Evolutionary conservation across 2,888 invertebrate genomes (phyloP).

Genomic region (Eumerus sabulonum): DNA sequence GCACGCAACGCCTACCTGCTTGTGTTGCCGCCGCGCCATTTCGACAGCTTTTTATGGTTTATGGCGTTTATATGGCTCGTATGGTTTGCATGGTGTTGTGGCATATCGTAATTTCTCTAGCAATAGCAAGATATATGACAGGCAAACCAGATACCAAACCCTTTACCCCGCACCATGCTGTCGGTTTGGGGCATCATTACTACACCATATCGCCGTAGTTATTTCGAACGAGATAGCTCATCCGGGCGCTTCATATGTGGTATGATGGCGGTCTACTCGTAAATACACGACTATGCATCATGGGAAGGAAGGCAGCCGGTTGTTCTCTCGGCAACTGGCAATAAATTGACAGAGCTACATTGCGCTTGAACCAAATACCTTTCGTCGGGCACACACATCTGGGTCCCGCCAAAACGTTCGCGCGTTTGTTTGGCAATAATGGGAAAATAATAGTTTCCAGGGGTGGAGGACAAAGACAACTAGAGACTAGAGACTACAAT

Average conservation of each 20-base stretch:
- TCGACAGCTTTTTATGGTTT: slow-evolving; percentile 56
- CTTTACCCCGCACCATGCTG: slow-evolving; percentile 11
- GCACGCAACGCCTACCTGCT: too few species aligned
- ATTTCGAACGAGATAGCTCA: slow-evolving; percentile 32
- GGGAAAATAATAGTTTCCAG: slow-evolving; percentile 57
- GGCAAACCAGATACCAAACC: slow-evolving; percentile 50
- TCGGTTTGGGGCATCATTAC: slow-evolving; percentile 11
- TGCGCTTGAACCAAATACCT: too few species aligned
- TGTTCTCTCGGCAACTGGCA: slow-evolving; percentile 30
- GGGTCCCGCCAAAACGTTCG: slow-evolving; percentile 22
- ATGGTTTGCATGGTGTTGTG: too few species aligned
- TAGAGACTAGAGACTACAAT: slow-evolving; percentile 54
- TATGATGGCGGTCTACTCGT: too few species aligned
- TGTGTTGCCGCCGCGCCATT: slow-evolving; percentile 6
- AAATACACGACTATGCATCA: slow-evolving; percentile 23
- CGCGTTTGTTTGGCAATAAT: slow-evolving; percentile 61
- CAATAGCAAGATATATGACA: slow-evolving; percentile 54
- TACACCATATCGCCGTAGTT: slow-evolving; percentile 15
- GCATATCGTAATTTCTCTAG: slow-evolving; percentile 55
- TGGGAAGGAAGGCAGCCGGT: slow-evolving; percentile 40
- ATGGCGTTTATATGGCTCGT: slow-evolving; percentile 24
- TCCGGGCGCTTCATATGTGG: slow-evolving; percentile 19
- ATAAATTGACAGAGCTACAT: slow-evolving; percentile 43
- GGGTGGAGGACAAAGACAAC: slow-evolving; percentile 27
- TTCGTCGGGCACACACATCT: too few species aligned